Percentiles rank a stretch among this genome's conserved stretches.
Evolutionary conservation across 2,113 vertebrate genomes (phyloP).

Genomic region (Triplophysa tibetana): DNA sequence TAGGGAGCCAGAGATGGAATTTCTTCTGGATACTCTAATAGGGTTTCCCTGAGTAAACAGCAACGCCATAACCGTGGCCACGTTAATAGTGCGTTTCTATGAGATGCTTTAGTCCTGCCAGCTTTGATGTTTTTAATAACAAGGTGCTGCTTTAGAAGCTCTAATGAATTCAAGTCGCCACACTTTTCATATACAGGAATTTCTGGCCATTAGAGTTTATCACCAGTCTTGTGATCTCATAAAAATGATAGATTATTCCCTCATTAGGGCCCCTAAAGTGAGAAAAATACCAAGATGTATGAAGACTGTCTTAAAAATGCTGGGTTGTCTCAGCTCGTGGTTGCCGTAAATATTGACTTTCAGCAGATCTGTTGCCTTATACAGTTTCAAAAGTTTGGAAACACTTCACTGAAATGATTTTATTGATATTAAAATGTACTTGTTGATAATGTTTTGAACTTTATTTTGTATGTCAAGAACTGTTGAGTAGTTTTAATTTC

Average conservation of each 20-base stretch:
- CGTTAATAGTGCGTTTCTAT: constrained; percentile 60
- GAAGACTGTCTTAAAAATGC: background rate
- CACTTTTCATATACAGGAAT: constrained; percentile 34
- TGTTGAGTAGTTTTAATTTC: no score
- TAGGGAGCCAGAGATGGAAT: constrained; percentile 71
- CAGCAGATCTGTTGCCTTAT: no score
- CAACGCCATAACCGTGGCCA: constrained; percentile 71
- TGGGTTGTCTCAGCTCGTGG: no score
- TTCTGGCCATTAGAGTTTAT: constrained; percentile 28
- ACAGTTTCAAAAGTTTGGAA: no score
- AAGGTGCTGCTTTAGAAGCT: constrained; percentile 24
- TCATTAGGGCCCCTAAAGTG: constrained; percentile 14
- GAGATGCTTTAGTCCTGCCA: constrained; percentile 36
- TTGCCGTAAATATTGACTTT: no score
- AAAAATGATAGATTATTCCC: constrained; percentile 50
- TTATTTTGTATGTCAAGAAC: no score
- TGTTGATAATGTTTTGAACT: no score
- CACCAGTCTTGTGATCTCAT: constrained; percentile 52
- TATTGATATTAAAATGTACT: no score
- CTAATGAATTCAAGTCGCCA: constrained; percentile 5
- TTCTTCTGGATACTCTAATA: constrained; percentile 73
- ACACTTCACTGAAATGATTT: no score
- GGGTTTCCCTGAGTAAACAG: constrained; percentile 87
- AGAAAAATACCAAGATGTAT: background rate
- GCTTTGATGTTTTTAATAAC: constrained; percentile 62